Evolutionary conservation across 1,140 invertebrate species (phyloP).

Genomic region (Thaumetopoea pityocampa): DNA sequence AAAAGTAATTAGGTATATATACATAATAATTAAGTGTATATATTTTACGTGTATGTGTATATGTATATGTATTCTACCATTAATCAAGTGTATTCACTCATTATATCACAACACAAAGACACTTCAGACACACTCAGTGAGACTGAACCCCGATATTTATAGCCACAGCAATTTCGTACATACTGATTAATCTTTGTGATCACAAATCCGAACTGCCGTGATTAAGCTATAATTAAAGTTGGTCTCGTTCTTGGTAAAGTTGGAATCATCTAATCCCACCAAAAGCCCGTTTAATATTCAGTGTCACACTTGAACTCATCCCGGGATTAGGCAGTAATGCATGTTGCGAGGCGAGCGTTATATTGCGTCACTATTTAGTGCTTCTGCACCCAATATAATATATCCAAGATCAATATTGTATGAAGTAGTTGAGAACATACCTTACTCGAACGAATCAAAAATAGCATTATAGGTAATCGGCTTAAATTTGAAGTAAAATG

Average conservation of each 20-base stretch:
- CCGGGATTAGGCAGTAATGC: conserved; percentile 37
- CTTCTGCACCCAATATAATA: conserved; percentile 9
- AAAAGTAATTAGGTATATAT: too few species aligned
- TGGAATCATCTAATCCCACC: conserved; percentile 45
- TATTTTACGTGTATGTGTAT: too few species aligned
- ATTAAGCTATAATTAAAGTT: conserved; percentile 50
- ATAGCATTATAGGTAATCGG: conserved; percentile 4
- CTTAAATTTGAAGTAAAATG: too few species aligned
- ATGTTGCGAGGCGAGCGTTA: conserved; percentile 11
- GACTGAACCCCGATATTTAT: neutral
- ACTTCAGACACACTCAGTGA: neutral
- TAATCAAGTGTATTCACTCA: too few species aligned
- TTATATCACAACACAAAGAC: too few species aligned
- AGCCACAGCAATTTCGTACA: too few species aligned
- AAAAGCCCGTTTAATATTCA: conserved; percentile 52
- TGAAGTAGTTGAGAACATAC: neutral
- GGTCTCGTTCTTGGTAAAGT: conserved; percentile 39
- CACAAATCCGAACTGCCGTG: conserved; percentile 22
- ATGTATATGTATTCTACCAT: too few species aligned
- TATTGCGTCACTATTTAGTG: conserved; percentile 5
- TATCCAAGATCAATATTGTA: neutral
- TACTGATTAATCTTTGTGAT: too few species aligned
- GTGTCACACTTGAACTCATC: conserved; percentile 46
- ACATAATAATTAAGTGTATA: too few species aligned
- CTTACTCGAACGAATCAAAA: neutral